Evolutionary conservation across 2,113 vertebrate species (phyloP).

Genomic region (Gallinago media): DNA sequence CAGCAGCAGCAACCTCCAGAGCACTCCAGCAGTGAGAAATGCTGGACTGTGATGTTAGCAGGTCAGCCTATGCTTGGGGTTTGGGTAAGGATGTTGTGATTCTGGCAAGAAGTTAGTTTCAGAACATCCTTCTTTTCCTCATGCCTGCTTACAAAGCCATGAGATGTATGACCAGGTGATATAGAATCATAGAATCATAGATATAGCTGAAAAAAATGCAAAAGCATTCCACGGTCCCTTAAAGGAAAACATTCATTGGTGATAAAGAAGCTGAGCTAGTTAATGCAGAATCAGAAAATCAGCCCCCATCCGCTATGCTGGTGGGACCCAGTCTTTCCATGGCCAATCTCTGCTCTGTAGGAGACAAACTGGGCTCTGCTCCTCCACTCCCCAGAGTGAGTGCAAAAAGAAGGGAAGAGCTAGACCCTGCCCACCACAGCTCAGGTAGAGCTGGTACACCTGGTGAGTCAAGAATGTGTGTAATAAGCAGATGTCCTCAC

Average conservation of each 20-base stretch:
- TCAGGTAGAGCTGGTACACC: neutral
- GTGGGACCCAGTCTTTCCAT: neutral
- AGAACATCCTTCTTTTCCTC: neutral
- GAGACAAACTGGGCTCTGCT: neutral
- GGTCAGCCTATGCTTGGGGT: neutral
- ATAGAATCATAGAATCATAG: too few species aligned
- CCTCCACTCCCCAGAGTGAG: neutral
- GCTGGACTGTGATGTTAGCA: fast-evolving
- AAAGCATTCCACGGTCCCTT: neutral
- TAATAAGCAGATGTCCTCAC: neutral
- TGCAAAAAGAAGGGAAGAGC: neutral
- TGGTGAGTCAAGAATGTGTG: neutral
- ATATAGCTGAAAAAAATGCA: neutral
- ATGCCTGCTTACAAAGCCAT: neutral
- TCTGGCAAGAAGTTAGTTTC: neutral
- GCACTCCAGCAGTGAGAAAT: neutral
- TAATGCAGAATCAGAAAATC: neutral
- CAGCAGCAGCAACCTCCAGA: neutral
- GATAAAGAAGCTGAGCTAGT: neutral
- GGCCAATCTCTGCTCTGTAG: fast-evolving
- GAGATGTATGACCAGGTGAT: fast-evolving
- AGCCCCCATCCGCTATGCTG: neutral
- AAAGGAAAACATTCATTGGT: neutral
- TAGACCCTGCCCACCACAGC: neutral
- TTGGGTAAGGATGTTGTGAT: neutral